Percentiles rank a stretch among this genome's conserved stretches.
These are phyloP conservation scores for Oscheius sp. DNA, from an alignment of 1,140 invertebrate species.

Conservation along the genomic window DNA sequence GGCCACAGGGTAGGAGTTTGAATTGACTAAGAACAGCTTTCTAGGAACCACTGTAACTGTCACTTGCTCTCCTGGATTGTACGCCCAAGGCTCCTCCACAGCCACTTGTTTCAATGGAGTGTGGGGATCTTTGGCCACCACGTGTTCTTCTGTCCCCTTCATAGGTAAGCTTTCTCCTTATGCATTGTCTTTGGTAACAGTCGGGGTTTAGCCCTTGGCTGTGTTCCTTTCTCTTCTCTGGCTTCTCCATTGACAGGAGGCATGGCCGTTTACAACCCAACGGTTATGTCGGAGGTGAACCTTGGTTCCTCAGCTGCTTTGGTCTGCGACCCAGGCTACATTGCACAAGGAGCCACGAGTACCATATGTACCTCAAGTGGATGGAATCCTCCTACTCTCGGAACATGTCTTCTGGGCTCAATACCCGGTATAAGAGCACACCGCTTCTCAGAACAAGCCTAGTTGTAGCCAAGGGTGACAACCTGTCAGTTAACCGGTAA, in stretches of 20 bases:
- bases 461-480: not conserved
- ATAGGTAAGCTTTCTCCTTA: not conserved
- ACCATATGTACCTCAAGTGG: not conserved
- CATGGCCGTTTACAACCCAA: not conserved
- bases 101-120: not conserved
- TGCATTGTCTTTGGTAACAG: not conserved
- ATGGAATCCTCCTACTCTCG: not conserved
- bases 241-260: not conserved
- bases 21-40: no score
- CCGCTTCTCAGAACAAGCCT: not conserved
- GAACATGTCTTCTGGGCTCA: not conserved
- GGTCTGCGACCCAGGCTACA: not conserved
- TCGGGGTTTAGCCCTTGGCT: not conserved
- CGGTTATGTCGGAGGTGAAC: not conserved
- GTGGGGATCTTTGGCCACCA: not conserved
- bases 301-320: not conserved
- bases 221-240: not conserved
- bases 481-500: no score
- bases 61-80: not conserved
- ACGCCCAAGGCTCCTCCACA: not conserved
- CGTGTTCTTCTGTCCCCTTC: not conserved
- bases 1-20: no score
- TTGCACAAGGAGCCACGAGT: not conserved
- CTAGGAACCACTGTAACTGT: not conserved
- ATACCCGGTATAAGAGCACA: not conserved